These are phyloP conservation scores for Melipona bicolor DNA, from an alignment of 2,888 invertebrate genomes.

Conservation along the genomic window DNA sequence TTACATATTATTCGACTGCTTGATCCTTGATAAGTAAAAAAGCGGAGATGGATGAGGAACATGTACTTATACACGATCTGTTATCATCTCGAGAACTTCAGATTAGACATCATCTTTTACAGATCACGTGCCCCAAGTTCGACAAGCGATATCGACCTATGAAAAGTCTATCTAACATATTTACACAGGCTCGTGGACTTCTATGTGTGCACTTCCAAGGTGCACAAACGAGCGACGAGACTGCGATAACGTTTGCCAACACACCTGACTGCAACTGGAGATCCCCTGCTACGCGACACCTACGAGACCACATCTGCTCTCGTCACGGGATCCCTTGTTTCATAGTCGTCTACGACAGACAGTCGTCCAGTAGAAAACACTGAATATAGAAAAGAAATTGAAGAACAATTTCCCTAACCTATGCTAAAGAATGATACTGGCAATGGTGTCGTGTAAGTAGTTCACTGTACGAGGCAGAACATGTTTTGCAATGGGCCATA, in stretches of 20 bases:
- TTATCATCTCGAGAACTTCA: not conserved
- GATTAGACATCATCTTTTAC: not conserved
- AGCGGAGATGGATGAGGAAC: not conserved
- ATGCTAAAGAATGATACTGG: not conserved
- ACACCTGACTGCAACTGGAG: slow-evolving; percentile 80
- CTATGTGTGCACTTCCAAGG: slow-evolving; percentile 13
- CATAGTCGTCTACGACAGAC: slow-evolving; percentile 23
- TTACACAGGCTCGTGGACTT: slow-evolving; percentile 2
- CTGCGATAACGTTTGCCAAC: slow-evolving; percentile 73
- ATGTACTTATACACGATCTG: not conserved
- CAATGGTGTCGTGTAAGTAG: not conserved
- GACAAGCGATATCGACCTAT: slow-evolving; percentile 35
- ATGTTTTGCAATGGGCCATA: slow-evolving; percentile 41
- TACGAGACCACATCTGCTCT: slow-evolving; percentile 64
- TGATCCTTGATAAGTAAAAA: not conserved
- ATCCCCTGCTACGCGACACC: slow-evolving; percentile 75
- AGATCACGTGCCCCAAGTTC: slow-evolving; percentile 18
- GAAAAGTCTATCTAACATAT: slow-evolving; percentile 11
- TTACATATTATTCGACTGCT: not conserved
- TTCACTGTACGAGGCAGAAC: not conserved
- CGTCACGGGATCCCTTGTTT: slow-evolving; percentile 61
- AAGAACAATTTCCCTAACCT: not conserved
- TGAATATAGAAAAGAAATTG: not conserved
- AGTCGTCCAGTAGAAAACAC: slow-evolving; percentile 22
- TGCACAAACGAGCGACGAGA: slow-evolving; percentile 64